Base-by-base conservation (phyloP, 1,140 invertebrate genomes). In the Drosophila triauraria region DNA sequence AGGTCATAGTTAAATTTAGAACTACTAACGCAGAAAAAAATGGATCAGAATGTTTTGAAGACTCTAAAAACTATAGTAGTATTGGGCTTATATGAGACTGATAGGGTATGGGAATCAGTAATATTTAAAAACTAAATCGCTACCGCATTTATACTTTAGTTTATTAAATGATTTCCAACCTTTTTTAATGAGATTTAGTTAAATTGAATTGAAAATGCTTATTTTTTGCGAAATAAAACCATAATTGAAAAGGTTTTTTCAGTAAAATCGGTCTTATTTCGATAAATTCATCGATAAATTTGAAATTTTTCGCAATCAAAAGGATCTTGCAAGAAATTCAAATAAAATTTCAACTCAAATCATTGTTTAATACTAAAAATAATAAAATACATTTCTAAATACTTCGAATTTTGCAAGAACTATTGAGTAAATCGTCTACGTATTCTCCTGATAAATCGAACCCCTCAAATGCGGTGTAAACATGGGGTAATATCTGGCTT, bases 401-500 rank as follows among this genome's bases (percentile, higher is more conserved):
- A 20, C 43, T 20, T 1, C 0, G 4, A 44, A 9, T 10, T 44
- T 20, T 15, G 17, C 17, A 15, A 35, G 17, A 54, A 54, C 4
- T 54, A 32, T 15, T 38, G 13, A 38, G 15, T 17, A 17, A 38
- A 38, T 30, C 17, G 17, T 30, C 10, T 6, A 0, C 20, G 38
- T 8, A 40, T 43, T 57, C 10, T 15, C 5, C 27, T 68, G 61
- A 70, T 70, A 54, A 53, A 54, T 68, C 40, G 62, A 48, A 59
- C 13, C 48, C 23, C 48, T n/a, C 48, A 54, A 70, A 70, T 43
- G 48, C 67, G 62, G 40, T 53, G 67, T 54, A 70, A 70, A 68
- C 67, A 53, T 68, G 40, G 62, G 61, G 23, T 68, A 67, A 70
- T 70, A 70, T 70, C 67, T 32, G 48, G 30, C 48, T 75, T 62